Conservation (phyloP, 2,888 invertebrate species). For the Escarpia spicata region DNA sequence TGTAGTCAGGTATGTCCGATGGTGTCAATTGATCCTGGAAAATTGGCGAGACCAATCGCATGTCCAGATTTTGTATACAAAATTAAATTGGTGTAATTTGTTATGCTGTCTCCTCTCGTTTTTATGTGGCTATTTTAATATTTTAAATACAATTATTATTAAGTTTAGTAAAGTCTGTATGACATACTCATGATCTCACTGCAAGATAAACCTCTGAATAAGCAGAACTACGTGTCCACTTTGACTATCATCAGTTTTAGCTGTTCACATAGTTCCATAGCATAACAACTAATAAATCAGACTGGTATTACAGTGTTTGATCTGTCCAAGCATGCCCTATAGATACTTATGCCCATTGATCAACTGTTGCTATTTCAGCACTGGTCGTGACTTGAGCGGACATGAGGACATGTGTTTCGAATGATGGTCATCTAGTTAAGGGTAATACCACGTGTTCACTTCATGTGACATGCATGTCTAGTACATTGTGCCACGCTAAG, state of each 20-base stretch:
- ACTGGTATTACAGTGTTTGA: not conserved
- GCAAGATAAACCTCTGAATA: no score
- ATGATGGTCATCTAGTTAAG: not conserved
- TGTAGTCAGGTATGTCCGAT: not conserved
- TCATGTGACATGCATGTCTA: not conserved
- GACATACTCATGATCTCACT: no score
- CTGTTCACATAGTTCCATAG: not conserved
- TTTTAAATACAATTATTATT: no score
- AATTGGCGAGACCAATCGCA: no score
- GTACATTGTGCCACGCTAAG: not conserved
- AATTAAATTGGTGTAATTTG: not conserved
- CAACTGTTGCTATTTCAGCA: not conserved
- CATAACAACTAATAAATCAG: not conserved
- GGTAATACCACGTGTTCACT: not conserved
- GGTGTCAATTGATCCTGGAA: not conserved
- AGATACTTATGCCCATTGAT: not conserved
- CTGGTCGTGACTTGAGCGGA: not conserved
- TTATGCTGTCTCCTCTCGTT: not conserved
- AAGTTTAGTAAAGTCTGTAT: no score
- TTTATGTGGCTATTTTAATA: no score
- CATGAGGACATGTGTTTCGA: not conserved
- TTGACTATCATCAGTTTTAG: not conserved
- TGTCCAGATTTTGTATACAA: not conserved
- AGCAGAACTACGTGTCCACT: not conserved
- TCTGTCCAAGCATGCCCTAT: not conserved